Conservation (phyloP, 2,888 invertebrate species). For the Dorcus parallelipipedus region DNA sequence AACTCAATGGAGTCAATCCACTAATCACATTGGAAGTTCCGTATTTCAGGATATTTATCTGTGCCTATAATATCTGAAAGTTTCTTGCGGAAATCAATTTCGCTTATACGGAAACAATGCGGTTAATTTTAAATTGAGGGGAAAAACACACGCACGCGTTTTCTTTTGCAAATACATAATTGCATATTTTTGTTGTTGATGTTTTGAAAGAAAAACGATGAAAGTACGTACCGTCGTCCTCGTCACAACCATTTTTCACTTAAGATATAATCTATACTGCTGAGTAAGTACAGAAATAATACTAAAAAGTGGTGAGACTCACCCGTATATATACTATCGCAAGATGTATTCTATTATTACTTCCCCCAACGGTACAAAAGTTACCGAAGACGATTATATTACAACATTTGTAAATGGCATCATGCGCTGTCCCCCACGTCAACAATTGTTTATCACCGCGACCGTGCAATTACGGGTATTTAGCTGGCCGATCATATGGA, state of each 20-base stretch:
- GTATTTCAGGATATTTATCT: too few species aligned
- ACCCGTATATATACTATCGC: constrained; percentile 24
- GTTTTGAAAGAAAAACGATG: not conserved
- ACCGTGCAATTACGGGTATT: constrained; percentile 23
- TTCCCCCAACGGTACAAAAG: constrained; percentile 37
- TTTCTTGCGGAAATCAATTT: too few species aligned
- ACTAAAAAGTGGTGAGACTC: constrained; percentile 18
- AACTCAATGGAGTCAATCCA: too few species aligned
- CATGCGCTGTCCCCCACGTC: constrained; percentile 32
- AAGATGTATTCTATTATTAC: constrained; percentile 14
- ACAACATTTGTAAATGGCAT: constrained; percentile 43
- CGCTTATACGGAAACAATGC: too few species aligned
- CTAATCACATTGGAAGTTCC: too few species aligned
- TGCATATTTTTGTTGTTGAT: not conserved
- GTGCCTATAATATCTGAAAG: too few species aligned
- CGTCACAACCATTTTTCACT: constrained; percentile 8
- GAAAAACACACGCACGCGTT: not conserved
- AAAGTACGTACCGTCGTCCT: constrained; percentile 4
- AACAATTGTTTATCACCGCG: constrained; percentile 28
- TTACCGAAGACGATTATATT: constrained; percentile 37
- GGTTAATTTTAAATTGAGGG: too few species aligned
- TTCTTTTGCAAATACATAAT: not conserved
- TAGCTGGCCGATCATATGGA: constrained; percentile 28
- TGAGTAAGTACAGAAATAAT: constrained; percentile 1
- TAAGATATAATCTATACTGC: not conserved